These are phyloP conservation scores for Cossypha dichroa DNA, from an alignment of 2,797 vertebrate genomes.

Conservation along the genomic window DNA sequence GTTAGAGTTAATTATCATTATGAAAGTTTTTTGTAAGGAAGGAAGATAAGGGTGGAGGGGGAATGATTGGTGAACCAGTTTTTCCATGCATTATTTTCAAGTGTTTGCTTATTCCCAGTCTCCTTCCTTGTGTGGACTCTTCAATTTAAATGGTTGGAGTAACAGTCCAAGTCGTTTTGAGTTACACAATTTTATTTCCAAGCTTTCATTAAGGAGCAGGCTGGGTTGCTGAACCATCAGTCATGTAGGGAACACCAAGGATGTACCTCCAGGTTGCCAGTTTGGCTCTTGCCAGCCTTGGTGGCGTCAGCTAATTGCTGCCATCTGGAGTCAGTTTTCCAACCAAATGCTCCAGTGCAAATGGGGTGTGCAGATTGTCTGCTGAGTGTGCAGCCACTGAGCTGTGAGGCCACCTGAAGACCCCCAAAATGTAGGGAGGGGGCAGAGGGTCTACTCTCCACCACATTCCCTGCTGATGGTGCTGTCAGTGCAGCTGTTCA, in stretches of 20 bases:
- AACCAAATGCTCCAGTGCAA: background rate
- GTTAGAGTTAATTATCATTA: background rate
- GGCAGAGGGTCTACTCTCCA: background rate
- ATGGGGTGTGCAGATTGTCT: background rate
- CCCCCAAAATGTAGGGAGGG: background rate
- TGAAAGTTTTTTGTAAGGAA: background rate
- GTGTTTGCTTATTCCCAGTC: background rate
- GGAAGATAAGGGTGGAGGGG: background rate
- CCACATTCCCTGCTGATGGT: background rate
- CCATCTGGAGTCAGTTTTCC: constrained; percentile 44
- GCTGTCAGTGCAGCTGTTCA: background rate
- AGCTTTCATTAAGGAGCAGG: background rate
- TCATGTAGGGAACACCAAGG: background rate
- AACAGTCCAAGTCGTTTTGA: background rate
- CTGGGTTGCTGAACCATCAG: background rate
- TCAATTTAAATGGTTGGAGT: background rate
- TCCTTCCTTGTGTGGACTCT: background rate
- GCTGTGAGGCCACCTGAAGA: background rate
- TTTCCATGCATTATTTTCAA: background rate
- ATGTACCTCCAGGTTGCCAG: background rate
- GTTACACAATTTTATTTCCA: background rate
- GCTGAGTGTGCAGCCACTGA: background rate
- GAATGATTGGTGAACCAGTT: background rate
- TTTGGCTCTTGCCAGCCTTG: constrained; percentile 20
- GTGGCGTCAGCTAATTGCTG: constrained; percentile 26